These are phyloP conservation scores for Marasmarcha lunaedactyla DNA, from an alignment of 2,888 invertebrate genomes.

Conservation along the genomic window DNA sequence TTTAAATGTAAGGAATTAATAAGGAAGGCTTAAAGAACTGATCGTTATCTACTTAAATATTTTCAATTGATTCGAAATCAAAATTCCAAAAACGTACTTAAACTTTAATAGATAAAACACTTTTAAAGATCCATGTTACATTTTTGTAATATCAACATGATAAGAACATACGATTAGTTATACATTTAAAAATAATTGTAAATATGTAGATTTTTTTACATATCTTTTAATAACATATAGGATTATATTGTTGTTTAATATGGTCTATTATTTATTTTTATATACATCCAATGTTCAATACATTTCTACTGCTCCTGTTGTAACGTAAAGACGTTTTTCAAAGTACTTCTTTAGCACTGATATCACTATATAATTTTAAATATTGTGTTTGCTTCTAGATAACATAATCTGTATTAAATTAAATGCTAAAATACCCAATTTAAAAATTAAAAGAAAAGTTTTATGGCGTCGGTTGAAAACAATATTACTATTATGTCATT, in stretches of 20 bases:
- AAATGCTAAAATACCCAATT: too few relatives aligned
- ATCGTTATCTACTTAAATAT: slow-evolving; percentile 3
- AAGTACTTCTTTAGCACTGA: too few relatives aligned
- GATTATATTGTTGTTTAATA: too few relatives aligned
- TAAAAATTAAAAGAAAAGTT: too few relatives aligned
- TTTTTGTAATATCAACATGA: slow-evolving; percentile 16
- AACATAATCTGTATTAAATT: too few relatives aligned
- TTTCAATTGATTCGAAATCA: background rate
- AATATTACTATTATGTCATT: too few relatives aligned
- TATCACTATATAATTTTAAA: too few relatives aligned
- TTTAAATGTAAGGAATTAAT: slow-evolving; percentile 8
- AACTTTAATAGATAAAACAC: background rate
- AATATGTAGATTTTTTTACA: slow-evolving; percentile 32
- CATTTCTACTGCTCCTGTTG: too few relatives aligned
- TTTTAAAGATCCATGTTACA: slow-evolving; percentile 10
- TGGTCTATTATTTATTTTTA: slow-evolving; percentile 1
- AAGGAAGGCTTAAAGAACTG: background rate
- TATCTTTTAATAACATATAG: background rate
- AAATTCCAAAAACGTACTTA: slow-evolving; percentile 8
- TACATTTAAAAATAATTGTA: slow-evolving; percentile 16
- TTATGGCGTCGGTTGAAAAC: too few relatives aligned
- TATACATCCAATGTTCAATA: background rate
- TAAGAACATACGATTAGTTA: slow-evolving; percentile 3
- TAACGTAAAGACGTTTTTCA: too few relatives aligned
- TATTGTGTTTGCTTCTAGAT: too few relatives aligned